Base-by-base conservation (phyloP, 2,888 invertebrate species). In the Lithosia quadra region DNA sequence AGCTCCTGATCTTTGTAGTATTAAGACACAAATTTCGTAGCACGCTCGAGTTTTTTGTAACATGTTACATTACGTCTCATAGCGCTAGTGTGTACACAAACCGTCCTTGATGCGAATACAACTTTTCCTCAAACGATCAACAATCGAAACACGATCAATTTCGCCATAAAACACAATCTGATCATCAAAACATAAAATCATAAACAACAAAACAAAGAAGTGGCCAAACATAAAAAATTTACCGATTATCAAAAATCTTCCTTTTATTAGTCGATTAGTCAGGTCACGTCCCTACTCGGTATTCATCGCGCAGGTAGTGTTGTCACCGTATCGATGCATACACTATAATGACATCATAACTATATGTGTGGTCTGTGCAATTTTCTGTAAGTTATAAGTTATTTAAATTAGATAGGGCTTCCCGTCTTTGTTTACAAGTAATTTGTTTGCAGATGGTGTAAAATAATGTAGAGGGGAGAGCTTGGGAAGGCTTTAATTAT, bases 321-420 rank as follows among this genome's bases (percentile, higher is more conserved):
- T 82, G 83, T 82, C 82, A 82, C 76, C 78, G 71, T 72, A 82
- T 76, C 73, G 76, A 72, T 79, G 82, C 78, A 80, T 63, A 60
- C 36, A 60, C 39, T 62, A 24, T 49, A 61, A 65, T 90, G 89
- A 88, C 89, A 87, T 88, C 87, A 88, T 36, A 4, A 24, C 80
- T 76, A 67, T 80, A 75, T 86, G 85, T 88, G 87, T 87, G 89
- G 88, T 87, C 86, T 73, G 67, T 67, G 79, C 76, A 67, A 75
- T 77, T 78, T 78, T 79, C 68, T 71, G 67, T 61, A 67, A 65
- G 34, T 60, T 63, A 68, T 67, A n/a, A 39, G 28, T 15, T 74
- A 76, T 80, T 78, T 68, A 76, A 73, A 75, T 75, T 63, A 65
- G 58, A 28, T 24, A 69, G 71, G 68, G 73, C 69, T 71, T 74